Evolutionary conservation across 1,140 invertebrate genomes (phyloP), one percentile per base, ranked within the genome.

Genomic region (Dufourea novaeangliae): DNA sequence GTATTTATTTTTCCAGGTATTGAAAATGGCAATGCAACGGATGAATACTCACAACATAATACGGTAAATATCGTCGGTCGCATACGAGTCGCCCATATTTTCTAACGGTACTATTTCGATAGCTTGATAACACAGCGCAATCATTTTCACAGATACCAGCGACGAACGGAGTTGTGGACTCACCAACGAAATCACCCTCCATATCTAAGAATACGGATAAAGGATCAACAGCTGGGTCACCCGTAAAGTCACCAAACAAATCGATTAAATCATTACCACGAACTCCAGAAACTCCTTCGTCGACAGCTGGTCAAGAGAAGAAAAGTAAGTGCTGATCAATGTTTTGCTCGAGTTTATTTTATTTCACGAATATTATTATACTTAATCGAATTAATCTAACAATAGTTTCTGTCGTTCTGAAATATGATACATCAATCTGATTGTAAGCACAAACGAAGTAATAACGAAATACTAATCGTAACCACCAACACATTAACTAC

Each of bases 21-120:
- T 34, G 95, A 96, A 90, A 96, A 96, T 86, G 96, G 96, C 86
- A 96, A 95, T 90, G 95, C 95, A 52, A 95, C 95, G 20, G 95
- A 96, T 88, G 96, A 96, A 90, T 95, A 95, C 50, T 95, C 95
- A 63, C 95, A 96, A 92, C 94, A 95, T 54, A 86, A 85, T 75
- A 82, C 86, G 82, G 95, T 96, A 89, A 94, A 93, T 94, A 87
- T 75, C 22, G 41, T 59, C 22, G 8, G 7, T 52, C 44, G 34
- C 0, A 29, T 25, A 1, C 66, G 6, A 27, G 29, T 14, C 12
- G 46, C 32, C n/a, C 34, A 46, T 4, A 1, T 57, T 20, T 10
- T 50, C 46, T 1, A 29, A 22, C 17, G 14, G 41, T 7, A 59
- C 61, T 7, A 27, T 20, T 17, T 12, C 7, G 6, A 2, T 2